Evolutionary conservation across 2,888 invertebrate genomes (phyloP), one percentile per base, ranked within the genome.

Genomic region (Drosophila tanythrix): DNA sequence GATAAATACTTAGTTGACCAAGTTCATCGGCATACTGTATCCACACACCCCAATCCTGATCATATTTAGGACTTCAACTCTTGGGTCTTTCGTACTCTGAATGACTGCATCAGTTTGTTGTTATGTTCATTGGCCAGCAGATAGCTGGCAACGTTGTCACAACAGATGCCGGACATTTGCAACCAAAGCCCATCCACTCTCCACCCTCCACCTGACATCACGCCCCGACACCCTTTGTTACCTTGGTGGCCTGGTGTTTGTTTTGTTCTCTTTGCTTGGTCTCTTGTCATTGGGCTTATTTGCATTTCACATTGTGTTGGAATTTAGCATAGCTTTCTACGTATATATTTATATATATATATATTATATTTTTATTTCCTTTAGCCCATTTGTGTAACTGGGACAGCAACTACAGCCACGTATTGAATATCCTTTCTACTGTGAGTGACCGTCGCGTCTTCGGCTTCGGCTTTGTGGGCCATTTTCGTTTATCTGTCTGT

Each of bases 221-320:
- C n/a, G 6, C 36, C 50, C 38, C 15, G 15, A 46, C 8, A 25
- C 46, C 25, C 35, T 56, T 57, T 50, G 50, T 46, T 46, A 57
- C 18, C 35, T 43, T 51, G 55, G 46, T 46, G 46, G 38, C 27
- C 56, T 27, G 38, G 29, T 62, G 36, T 40, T 33, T 43, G 51
- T 61, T 46, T 50, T 40, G 35, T 55, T 27, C 29, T 31, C 43
- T 64, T 55, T 64, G 52, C 38, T 59, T 21, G 52, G 36, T 60
- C 60, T 67, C 60, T 60, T 69, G 72, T 69, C 68, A 69, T 61
- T 76, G 66, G 74, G 83, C 79, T 80, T 83, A 86, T 90, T 88
- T 88, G 86, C 88, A 90, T 84, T 80, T 86, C 66, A 70, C 79
- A 85, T 85, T 82, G 73, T 80, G 79, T 68, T 81, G 80, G 59